Base-by-base conservation (phyloP, 2,113 vertebrate genomes). In the Rana temporaria region DNA sequence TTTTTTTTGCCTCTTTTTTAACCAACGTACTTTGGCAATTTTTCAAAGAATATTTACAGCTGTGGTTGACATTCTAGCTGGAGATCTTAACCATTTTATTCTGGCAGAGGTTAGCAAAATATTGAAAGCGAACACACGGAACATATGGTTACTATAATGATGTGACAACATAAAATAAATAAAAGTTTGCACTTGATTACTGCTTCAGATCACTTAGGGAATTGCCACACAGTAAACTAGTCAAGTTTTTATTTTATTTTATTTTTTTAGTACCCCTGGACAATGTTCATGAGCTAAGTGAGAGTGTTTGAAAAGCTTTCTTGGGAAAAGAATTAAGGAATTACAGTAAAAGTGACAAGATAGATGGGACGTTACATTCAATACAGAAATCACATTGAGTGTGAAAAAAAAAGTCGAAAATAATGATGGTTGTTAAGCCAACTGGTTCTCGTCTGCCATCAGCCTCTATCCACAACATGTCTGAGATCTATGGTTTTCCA, bases 91-190 rank as follows among this genome's bases (percentile, higher is more conserved):
- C 30, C 30, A 34, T 66, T 78, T 78, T 52, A 65, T 26, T 42
- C 34, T 66, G 42, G 19, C 70, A 73, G 53, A 73, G 70, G 70
- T 73, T 57, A 73, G 53, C 24, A 78, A 65, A 64, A 78, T 63
- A 66, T 78, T 78, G 63, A 66, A 65, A 38, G 22, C 63, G 26
- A 66, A 66, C 66, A 48, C 63, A 19, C 12, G 32, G 15, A 66
- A 66, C 76, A 78, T 65, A 66, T 78, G 76, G 62, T 34, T 55
- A n/a, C 76, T 30, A 66, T 78, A 52, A 78, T 32, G 63, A 48
- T 42, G 12, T 78, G 76, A 78, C 76, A 78, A 42, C 52, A 18
- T 57, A 57, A 73, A 73, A 73, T 73, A 73, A 73, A 73, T 73
- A 57, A 8, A 48, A 26, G 20, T 8, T 7, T 18, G 2, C 24